Percentiles rank a stretch among this genome's conserved stretches.
These are phyloP conservation scores for Channa maculata DNA, from an alignment of 2,113 vertebrate genomes.

Conservation along the genomic window DNA sequence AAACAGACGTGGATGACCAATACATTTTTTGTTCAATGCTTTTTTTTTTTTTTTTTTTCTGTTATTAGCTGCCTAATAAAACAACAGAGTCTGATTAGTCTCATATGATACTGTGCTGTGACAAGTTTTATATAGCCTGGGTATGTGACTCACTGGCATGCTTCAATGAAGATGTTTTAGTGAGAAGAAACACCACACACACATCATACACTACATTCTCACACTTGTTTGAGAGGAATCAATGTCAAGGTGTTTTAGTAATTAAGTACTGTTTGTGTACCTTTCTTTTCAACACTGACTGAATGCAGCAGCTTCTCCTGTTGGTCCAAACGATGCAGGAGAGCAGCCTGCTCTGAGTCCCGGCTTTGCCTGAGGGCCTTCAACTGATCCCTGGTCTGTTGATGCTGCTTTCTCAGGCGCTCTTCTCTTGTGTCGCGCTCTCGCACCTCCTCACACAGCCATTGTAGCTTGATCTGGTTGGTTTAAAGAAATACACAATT, in stretches of 20 bases:
- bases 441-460: conserved; percentile 92
- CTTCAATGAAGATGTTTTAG: not conserved
- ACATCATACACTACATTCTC: not conserved
- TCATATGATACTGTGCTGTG: conserved; percentile 7
- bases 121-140: not conserved
- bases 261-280: conserved; percentile 69
- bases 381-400: conserved; percentile 87
- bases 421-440: conserved; percentile 86
- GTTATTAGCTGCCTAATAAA: conserved; percentile 18
- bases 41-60: conserved; percentile 1
- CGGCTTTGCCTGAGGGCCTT: conserved; percentile 83
- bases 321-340: conserved; percentile 86
- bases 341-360: conserved; percentile 84
- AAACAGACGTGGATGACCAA: not conserved
- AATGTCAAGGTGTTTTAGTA: not conserved
- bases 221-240: not conserved
- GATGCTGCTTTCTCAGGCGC: conserved; percentile 81
- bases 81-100: not conserved
- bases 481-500: not conserved
- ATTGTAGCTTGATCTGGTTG: conserved; percentile 79
- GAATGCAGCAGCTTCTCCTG: conserved; percentile 89
- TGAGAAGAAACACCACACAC: not conserved
- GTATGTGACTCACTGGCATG: not conserved
- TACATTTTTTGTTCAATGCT: not conserved
- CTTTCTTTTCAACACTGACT: conserved; percentile 88